Percentiles rank a stretch among this genome's conserved stretches.
Conservation (phyloP, 2,888 invertebrate genomes). For the Amblyjoppa proteus region DNA sequence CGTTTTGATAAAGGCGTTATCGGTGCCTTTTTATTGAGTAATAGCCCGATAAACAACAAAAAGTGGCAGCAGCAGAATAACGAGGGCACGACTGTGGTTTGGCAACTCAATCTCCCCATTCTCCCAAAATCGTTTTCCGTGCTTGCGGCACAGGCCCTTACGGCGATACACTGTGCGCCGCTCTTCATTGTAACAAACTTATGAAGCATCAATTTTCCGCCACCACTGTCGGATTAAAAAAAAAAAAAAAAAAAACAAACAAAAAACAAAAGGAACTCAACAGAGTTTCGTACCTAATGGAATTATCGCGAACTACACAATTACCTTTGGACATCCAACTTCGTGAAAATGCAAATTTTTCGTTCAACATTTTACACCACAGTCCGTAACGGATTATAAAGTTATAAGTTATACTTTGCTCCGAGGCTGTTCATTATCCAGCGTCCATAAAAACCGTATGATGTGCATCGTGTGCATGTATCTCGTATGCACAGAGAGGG, state of each 20-base stretch:
- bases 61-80: background rate
- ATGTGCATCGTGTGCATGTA: background rate
- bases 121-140: background rate
- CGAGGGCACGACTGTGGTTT: background rate
- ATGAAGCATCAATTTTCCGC: background rate
- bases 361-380: background rate
- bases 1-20: no score
- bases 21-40: background rate
- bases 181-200: background rate
- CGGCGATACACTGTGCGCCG: background rate
- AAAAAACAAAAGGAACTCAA: background rate
- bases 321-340: background rate
- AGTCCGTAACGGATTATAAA: slow-evolving; percentile 3
- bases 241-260: background rate
- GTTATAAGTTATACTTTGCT: background rate
- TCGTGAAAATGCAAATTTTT: background rate
- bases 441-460: background rate
- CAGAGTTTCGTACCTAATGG: background rate
- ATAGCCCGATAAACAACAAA: background rate
- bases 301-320: background rate
- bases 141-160: background rate
- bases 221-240: background rate
- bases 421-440: slow-evolving; percentile 6
- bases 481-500: slow-evolving; percentile 10
- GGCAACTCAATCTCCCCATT: background rate